Evolutionary conservation across 2,888 invertebrate species (phyloP).

Genomic region (Drosophila nigritarsus): DNA sequence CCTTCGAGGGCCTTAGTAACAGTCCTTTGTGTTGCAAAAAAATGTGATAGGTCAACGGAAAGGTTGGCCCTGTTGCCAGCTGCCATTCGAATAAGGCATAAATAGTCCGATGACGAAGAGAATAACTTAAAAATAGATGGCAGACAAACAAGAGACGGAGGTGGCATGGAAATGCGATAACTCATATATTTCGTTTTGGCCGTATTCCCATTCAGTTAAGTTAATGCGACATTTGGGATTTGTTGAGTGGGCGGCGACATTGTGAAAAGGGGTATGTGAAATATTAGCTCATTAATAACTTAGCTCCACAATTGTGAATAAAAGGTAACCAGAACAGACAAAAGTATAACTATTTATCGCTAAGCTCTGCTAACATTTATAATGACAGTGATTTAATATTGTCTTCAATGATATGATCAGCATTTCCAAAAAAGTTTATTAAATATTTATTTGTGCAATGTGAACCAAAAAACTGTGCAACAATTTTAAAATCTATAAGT

Average conservation of each 20-base stretch:
- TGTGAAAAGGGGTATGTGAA: constrained; percentile 7
- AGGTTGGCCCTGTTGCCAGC: constrained; percentile 40
- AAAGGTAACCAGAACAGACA: neutral
- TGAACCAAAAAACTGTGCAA: neutral
- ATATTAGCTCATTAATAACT: constrained; percentile 36
- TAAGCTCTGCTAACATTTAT: neutral
- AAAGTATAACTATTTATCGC: neutral
- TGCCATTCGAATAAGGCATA: constrained; percentile 27
- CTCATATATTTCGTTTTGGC: constrained; percentile 28
- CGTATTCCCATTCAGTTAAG: constrained; percentile 17
- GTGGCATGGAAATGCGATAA: constrained; percentile 46
- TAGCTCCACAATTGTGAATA: constrained; percentile 14
- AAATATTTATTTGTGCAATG: neutral
- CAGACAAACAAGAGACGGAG: constrained; percentile 6
- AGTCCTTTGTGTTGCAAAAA: constrained; percentile 39
- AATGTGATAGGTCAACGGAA: constrained; percentile 48
- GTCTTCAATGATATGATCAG: neutral
- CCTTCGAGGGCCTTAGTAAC: constrained; percentile 3
- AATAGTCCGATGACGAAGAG: constrained; percentile 46
- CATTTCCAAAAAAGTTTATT: neutral
- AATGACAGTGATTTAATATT: neutral
- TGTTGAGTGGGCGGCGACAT: neutral
- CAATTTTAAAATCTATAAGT: neutral
- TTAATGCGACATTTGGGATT: constrained; percentile 32
- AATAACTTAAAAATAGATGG: constrained; percentile 47